Base-by-base conservation (phyloP, 2,113 vertebrate species). In the Catagonus wagneri region DNA sequence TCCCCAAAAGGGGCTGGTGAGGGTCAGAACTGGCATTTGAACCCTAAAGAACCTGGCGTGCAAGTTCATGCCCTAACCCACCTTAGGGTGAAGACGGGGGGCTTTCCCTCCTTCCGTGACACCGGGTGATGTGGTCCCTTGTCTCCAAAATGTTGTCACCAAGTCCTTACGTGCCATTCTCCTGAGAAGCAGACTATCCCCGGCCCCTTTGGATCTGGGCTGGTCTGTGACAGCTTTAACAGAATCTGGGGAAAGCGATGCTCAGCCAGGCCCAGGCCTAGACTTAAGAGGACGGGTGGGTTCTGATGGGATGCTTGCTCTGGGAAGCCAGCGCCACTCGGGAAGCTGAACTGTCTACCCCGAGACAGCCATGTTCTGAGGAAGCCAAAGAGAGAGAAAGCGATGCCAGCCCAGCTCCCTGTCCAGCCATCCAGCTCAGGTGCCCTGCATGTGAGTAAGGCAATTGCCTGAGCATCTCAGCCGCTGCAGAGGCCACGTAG, bases 381-480 rank as follows among this genome's bases (percentile, higher is more conserved):
- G n/a, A 83, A 87, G 68, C 34, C 69, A 63, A 14, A 44, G 19
- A 36, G 19, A 81, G 19, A 69, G 60, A 20, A 3, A 14, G 15
- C 2, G 2, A 22, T 2, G 4, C 6, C 32, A 22, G 3, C 16
- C 34, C 27, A 8, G 22, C 9, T 61, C 3, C 6, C 44, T 50
- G 32, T 36, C 50, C 3, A 7, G 4, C 54, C 50, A 34, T 14
- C n/a, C 60, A 39, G 65, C 14, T 76, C 50, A 61, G 68, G 52
- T 9, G 22, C 44, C 50, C 29, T 7, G 7, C 29, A 7, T 4
- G 12, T n/a, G 11, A 60, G 65, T 29, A 56, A 78, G 71, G 69
- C 69, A 36, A 52, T 60, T 17, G 36, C 34, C 4, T 9, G 15
- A 89, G 50, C 25, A 3, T 15, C 36, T n/a, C 52, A 80, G 80